Evolutionary conservation across 2,113 vertebrate species (phyloP), one percentile per base, ranked within the genome.

Genomic region (Tapirus terrestris): DNA sequence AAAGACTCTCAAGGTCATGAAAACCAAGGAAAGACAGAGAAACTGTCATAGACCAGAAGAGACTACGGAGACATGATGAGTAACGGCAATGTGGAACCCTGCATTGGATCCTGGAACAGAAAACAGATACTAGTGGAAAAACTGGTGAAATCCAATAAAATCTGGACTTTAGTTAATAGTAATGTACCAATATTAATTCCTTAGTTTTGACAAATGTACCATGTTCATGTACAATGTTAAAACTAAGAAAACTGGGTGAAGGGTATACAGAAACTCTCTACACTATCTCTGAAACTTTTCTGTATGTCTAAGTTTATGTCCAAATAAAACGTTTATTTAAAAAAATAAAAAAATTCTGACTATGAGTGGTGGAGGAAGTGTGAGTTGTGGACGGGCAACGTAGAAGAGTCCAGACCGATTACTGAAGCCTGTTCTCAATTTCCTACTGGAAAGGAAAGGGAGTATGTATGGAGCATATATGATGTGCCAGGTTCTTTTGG

Each of bases 21-120:
- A 94, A 70, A 80, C 36, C 23, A 76, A 92, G 39, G 23, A 36
- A 91, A 94, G 70, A 14, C 8, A 82, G 51, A 96, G 90, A 89
- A 81, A 89, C 20, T 72, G 5, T 77, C 81, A 77, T 29, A 87
- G 67, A 60, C 3, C 53, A 65, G 65, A 77, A 13, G 16, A 87
- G n/a, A 87, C 45, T 70, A 86, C 88, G 63, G 67, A 67, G 75
- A 82, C 1, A 13, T 25, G 45, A 72, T 11, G 18, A 63, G 14
- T 81, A 92, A 65, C 27, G 67, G 72, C 48, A 33, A 16, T 53
- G 27, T 51, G 45, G 14, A 67, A 13, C 5, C 63, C 23, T 93
- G 36, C 70, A 25, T 20, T 88, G 56, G 56, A 39, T 91, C 23
- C 48, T 76, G 79, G n/a, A 84, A 53, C 25, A 51, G 63, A 53